Evolutionary conservation across 1,140 invertebrate species (phyloP), one percentile per base, ranked within the genome.

Genomic region (Piezodorus guildinii): DNA sequence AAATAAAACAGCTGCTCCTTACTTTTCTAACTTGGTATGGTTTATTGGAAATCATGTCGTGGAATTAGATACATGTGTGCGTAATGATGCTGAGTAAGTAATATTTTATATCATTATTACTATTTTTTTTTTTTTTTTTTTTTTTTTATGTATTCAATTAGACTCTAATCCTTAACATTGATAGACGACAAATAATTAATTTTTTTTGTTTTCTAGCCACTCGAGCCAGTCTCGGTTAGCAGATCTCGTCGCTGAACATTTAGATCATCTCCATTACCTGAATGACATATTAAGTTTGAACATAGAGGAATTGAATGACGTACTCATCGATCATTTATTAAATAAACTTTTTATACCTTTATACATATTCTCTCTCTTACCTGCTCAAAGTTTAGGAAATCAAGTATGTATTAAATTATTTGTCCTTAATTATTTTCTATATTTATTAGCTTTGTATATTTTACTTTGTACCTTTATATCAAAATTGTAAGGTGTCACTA

Each of bases 21-120:
- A 98, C 78, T 98, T 98, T 74, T 96, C 93, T 66, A 98, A 98
- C 78, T 80, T 99, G 25, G 94, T 98, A n/a, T 97, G 94, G 92
- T 97, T 98, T 72, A 97, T 99, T 73, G 96, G 95, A 59, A 96
- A 95, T 78, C 95, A 99, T 75, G 94, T 98, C 64, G 78, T 98
- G 65, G 94, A 98, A 76, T 77, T 99, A 59, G 94, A 99, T 76
- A 83, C 83, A 5, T 98, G 95, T 78, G 91, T 98, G 27, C 81
- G 93, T 71, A 91, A 92, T 73, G 92, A 95, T 78, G 88, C 89
- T 61, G 92, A 96, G 92, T 96, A 80, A 86, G 86, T 81, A 52
- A 43, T 63, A 45, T 49, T 54, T 46, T n/a, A 14, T 27, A 23
- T 56, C 3, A 23, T 27, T 25, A 16, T 30, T 4, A 8, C 27